Conservation (phyloP, 2,888 invertebrate genomes). For the Tipula lateralis region DNA sequence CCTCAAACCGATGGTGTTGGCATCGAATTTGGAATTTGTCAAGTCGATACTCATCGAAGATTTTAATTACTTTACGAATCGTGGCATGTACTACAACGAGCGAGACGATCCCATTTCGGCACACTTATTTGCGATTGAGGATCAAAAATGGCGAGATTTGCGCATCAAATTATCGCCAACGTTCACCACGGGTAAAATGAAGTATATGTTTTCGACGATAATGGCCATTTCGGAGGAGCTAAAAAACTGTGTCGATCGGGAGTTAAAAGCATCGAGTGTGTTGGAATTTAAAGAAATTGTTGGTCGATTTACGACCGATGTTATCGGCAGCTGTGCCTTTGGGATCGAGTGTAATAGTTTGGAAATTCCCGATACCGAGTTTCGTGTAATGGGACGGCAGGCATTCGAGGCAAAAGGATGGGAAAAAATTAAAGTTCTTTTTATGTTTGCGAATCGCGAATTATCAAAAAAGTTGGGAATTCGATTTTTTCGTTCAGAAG, state of each 20-base stretch:
- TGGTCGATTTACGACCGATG: slow-evolving; percentile 47
- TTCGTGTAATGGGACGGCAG: slow-evolving; percentile 40
- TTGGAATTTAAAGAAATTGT: slow-evolving; percentile 43
- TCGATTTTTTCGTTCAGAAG: background rate
- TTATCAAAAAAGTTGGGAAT: background rate
- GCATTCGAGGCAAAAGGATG: slow-evolving; percentile 36
- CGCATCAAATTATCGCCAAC: slow-evolving; percentile 48
- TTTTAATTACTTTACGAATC: slow-evolving; percentile 45
- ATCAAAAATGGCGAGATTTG: background rate
- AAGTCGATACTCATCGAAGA: slow-evolving; percentile 44
- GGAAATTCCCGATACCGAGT: slow-evolving; percentile 44
- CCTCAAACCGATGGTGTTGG: background rate
- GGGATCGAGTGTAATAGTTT: slow-evolving; percentile 51
- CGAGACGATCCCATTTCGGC: slow-evolving; percentile 42
- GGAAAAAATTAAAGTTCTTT: background rate
- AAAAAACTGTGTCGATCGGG: background rate
- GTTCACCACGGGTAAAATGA: slow-evolving; percentile 52
- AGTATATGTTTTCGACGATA: slow-evolving; percentile 48
- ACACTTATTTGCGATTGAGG: background rate
- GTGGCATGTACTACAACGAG: slow-evolving; percentile 43
- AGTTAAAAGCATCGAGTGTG: background rate
- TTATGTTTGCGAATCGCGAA: background rate
- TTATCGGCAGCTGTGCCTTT: slow-evolving; percentile 46
- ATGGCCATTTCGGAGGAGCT: slow-evolving; percentile 31
- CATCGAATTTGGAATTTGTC: slow-evolving; percentile 40